Percentiles rank a stretch among this genome's conserved stretches.
Conservation (phyloP, 1,140 invertebrate species). For the Aphidius gifuensis region DNA sequence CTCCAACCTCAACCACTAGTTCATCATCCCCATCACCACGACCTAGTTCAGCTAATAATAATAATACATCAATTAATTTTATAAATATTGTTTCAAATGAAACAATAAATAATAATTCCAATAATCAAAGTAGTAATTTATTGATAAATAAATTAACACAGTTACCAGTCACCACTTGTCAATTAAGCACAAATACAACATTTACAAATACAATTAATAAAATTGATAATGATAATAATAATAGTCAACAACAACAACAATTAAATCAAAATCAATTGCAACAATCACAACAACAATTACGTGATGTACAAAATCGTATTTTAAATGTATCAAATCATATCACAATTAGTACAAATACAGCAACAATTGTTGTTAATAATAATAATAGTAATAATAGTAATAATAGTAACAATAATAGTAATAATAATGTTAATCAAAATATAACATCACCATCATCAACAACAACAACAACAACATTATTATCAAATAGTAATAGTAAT, state of each 20-base stretch:
- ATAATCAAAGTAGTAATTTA: slow-evolving; percentile 1
- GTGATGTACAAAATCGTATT: slow-evolving; percentile 34
- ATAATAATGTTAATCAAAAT: slow-evolving; percentile 24
- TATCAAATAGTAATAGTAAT: slow-evolving; percentile 26
- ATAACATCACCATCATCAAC: slow-evolving; percentile 19
- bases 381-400: no score
- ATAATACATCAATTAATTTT: slow-evolving; percentile 36
- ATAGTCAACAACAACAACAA: not conserved
- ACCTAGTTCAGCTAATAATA: slow-evolving; percentile 39
- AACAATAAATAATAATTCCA: slow-evolving; percentile 37
- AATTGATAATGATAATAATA: slow-evolving; percentile 40
- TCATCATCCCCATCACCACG: slow-evolving; percentile 43
- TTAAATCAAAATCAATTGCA: slow-evolving; percentile 28
- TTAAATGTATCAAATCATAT: slow-evolving; percentile 31
- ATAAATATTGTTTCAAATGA: slow-evolving; percentile 33
- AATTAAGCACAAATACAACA: slow-evolving; percentile 38
- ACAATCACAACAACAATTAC: slow-evolving; percentile 26
- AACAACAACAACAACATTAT: not conserved
- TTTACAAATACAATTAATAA: slow-evolving; percentile 38
- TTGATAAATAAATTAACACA: slow-evolving; percentile 37
- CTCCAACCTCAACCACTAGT: slow-evolving; percentile 44
- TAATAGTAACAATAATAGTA: slow-evolving; percentile 1
- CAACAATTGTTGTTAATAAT: slow-evolving; percentile 20
- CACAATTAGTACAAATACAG: slow-evolving; percentile 39
- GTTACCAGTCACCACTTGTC: slow-evolving; percentile 34